Evolutionary conservation across 2,797 vertebrate genomes (phyloP), one percentile per base, ranked within the genome.

Genomic region (Sebastes trivittatus): DNA sequence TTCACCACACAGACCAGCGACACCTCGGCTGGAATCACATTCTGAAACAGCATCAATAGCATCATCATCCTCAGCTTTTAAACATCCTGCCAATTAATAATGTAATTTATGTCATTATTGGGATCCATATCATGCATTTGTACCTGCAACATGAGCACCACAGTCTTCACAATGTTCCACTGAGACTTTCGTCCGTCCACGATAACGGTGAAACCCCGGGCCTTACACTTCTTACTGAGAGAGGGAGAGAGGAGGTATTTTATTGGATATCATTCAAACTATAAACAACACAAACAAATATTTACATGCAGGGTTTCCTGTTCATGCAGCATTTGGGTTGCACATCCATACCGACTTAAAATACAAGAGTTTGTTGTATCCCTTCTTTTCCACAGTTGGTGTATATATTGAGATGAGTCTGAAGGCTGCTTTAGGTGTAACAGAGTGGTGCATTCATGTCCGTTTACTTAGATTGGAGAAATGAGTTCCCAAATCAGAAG

Each of bases 121-220:
- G 20, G 11, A 11, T 5, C 5, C 16, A 0, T 1, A 2, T 30
- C 2, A 38, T 5, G 16, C 20, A 55, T 58, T 55, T 66, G 92
- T 96, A 99, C 98, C 98, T 99, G 98, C 64, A 99, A 88, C 98
- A 99, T 99, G 88, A 99, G 95, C 77, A 99, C 98, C 75, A 99
- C 98, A 0, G 98, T 99, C 95, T 99, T 99, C 73, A 99, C 98
- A 54, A 98, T 96, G 10, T 98, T 99, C 98, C 98, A 99, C 83
- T 98, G 98, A 78, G 98, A 99, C 90, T 97, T 99, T 73, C 98
- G 96, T 61, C 98, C 98, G 55, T 99, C 98, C 87, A 99, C 98
- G 69, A 99, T 99, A 71, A 99, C 98, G 0, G 98, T 99, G 95
- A 99, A 99, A 80, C 98, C 98, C 79, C 98, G 96, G 69, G 98